Evolutionary conservation across 2,113 vertebrate genomes (phyloP).

Genomic region (Pseudorectes ferrugineus): DNA sequence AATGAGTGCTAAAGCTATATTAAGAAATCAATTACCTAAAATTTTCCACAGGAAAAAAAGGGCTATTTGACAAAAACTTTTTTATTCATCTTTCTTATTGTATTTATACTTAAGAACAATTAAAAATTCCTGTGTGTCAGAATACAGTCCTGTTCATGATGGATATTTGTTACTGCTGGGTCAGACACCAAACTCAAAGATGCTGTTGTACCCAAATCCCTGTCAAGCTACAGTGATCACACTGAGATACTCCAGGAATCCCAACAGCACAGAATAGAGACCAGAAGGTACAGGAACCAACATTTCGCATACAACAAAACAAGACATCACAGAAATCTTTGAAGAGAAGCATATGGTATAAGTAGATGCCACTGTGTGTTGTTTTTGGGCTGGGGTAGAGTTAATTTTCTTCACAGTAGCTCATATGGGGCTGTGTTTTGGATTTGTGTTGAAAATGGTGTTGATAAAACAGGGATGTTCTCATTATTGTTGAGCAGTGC

Average conservation of each 20-base stretch:
- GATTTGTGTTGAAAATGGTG: neutral
- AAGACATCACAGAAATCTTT: neutral
- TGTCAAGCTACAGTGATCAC: neutral
- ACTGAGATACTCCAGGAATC: neutral
- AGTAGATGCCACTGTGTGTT: neutral
- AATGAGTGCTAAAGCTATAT: neutral
- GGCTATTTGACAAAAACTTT: neutral
- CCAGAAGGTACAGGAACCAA: neutral
- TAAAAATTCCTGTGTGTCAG: neutral
- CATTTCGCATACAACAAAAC: neutral
- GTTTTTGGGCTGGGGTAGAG: neutral
- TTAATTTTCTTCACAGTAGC: neutral
- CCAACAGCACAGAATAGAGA: neutral
- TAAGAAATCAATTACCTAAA: neutral
- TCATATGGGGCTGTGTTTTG: neutral
- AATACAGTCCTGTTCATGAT: neutral
- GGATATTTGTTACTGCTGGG: neutral
- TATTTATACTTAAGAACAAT: neutral
- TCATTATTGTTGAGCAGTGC: neutral
- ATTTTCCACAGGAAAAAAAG: neutral
- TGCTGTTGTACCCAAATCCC: neutral
- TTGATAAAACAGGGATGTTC: neutral
- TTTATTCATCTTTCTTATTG: neutral
- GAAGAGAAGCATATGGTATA: neutral
- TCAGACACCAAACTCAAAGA: neutral